Evolutionary conservation across 1,140 invertebrate genomes (phyloP).

Genomic region (Drosophila elegans): DNA sequence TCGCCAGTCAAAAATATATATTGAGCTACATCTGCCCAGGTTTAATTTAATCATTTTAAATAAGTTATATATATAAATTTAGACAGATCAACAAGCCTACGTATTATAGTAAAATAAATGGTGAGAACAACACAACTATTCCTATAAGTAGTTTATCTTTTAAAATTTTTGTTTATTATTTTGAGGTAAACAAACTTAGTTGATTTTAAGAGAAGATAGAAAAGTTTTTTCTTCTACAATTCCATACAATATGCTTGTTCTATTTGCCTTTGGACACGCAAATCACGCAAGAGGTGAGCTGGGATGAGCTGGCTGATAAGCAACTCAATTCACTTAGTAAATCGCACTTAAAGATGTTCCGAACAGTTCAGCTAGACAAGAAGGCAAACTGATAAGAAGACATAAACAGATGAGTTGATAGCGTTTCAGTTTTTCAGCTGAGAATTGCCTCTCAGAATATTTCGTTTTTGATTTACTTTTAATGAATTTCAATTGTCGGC

Average conservation of each 20-base stretch:
- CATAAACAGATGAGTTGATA: conserved; percentile 26
- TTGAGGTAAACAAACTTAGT: conserved; percentile 26
- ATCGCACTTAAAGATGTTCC: conserved; percentile 7
- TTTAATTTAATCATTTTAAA: conserved; percentile 27
- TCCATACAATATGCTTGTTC: conserved; percentile 2
- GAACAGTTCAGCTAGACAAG: conserved; percentile 28
- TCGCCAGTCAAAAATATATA: conserved; percentile 13
- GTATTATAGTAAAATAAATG: not conserved
- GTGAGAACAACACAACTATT: no score
- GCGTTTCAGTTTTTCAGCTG: conserved; percentile 6
- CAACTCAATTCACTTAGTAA: not conserved
- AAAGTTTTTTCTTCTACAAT: not conserved
- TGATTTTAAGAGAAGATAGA: not conserved
- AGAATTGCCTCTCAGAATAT: conserved; percentile 17
- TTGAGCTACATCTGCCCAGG: not conserved
- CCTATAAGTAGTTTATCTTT: conserved; percentile 3
- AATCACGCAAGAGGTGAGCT: conserved; percentile 41
- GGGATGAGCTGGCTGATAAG: conserved; percentile 38
- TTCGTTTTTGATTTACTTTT: conserved; percentile 38
- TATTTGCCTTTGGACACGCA: conserved; percentile 39
- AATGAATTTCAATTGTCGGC: conserved; percentile 55
- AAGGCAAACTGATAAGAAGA: conserved; percentile 35
- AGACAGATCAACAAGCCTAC: conserved; percentile 3
- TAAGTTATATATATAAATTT: conserved; percentile 1
- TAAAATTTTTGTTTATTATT: not conserved